phyloP scores from a whole-genome alignment of 1,140 invertebrate genomes.

The Choristoneura fumiferana region DNA sequence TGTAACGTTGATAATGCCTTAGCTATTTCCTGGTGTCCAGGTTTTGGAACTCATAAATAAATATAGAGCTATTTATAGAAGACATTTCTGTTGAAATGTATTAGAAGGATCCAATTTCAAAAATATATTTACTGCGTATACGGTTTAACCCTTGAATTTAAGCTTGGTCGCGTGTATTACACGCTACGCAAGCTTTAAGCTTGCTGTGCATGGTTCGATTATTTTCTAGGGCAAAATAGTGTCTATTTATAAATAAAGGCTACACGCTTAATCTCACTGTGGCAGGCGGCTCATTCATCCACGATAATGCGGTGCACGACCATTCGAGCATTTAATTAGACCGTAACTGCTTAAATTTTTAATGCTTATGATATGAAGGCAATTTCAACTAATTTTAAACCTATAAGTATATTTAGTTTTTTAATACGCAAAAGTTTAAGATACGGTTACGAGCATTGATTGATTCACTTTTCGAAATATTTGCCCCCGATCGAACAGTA shows the following conservation, averaged over 20 bases:
- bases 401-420: too few species aligned
- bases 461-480: too few species aligned
- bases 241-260: slow-evolving; percentile 69
- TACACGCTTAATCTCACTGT: slow-evolving; percentile 61
- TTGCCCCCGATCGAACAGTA: too few species aligned
- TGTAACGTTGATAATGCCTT: slow-evolving; percentile 7
- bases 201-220: slow-evolving; percentile 61
- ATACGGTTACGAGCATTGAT: too few species aligned
- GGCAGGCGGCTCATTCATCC: slow-evolving; percentile 25
- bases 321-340: slow-evolving; percentile 34
- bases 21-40: background rate
- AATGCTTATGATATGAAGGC: background rate
- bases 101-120: too few species aligned
- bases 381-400: too few species aligned
- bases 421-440: too few species aligned
- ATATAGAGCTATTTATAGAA: too few species aligned
- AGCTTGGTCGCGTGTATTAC: slow-evolving; percentile 56
- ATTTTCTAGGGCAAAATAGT: slow-evolving; percentile 69
- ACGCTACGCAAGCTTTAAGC: slow-evolving; percentile 57
- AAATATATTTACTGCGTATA: background rate
- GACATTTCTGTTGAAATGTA: too few species aligned
- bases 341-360: background rate
- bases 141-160: slow-evolving; percentile 30
- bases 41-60: too few species aligned
- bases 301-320: slow-evolving; percentile 36